phyloP scores from a whole-genome alignment of 2,113 vertebrate species.

The Thamnaconus septentrionalis region DNA sequence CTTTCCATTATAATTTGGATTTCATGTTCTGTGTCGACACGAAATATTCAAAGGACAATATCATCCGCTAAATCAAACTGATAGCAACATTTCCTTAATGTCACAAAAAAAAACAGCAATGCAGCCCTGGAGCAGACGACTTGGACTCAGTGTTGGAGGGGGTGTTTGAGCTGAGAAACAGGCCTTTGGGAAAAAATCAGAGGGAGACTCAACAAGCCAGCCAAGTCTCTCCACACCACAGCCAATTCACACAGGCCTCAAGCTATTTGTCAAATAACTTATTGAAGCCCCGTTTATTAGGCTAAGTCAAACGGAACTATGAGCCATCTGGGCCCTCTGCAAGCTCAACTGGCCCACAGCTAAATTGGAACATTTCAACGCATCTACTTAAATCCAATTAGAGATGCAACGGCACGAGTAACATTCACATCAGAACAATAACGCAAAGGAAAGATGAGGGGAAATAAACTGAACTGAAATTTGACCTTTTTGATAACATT shows the following conservation, averaged over 20 bases:
- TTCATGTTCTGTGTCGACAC: too few relatives aligned
- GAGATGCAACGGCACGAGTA: conserved; percentile 14
- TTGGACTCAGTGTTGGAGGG: conserved; percentile 21
- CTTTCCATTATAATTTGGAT: too few relatives aligned
- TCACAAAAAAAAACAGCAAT: background rate
- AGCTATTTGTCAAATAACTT: conserved; percentile 56
- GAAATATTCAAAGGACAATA: too few relatives aligned
- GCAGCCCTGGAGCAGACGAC: background rate
- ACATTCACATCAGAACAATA: conserved; percentile 8
- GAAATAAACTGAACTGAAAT: too few relatives aligned
- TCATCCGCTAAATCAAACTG: too few relatives aligned
- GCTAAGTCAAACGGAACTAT: too few relatives aligned
- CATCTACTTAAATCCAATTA: conserved; percentile 3
- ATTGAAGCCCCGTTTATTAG: conserved; percentile 21
- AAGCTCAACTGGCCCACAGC: conserved; percentile 1
- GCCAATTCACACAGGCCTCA: conserved; percentile 56
- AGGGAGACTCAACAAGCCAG: conserved; percentile 14
- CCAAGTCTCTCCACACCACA: conserved; percentile 33
- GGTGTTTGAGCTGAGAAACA: conserved; percentile 28
- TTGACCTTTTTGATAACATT: too few relatives aligned
- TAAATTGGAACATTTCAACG: conserved; percentile 15
- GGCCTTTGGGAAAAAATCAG: conserved; percentile 46
- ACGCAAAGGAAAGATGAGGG: conserved; percentile 5
- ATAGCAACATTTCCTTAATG: background rate
- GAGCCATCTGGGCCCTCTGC: too few relatives aligned